phyloP scores from a whole-genome alignment of 2,888 invertebrate genomes.

The Nymphalis c-album region DNA sequence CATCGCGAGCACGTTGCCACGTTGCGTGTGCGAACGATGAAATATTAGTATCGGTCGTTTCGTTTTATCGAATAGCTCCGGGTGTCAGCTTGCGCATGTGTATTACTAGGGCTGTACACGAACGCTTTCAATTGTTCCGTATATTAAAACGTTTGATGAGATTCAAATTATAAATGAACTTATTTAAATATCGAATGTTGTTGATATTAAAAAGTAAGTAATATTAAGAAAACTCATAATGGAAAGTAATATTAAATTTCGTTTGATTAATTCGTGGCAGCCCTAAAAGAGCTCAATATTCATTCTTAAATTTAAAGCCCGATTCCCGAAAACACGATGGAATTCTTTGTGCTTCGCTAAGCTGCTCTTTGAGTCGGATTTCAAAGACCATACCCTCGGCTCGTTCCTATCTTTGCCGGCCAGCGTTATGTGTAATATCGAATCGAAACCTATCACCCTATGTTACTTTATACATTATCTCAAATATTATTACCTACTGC shows the following conservation, averaged over 20 bases:
- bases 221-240: too few species aligned
- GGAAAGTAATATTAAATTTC: constrained; percentile 10
- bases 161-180: too few species aligned
- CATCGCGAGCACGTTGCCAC: constrained; percentile 48
- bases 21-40: constrained; percentile 65
- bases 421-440: constrained; percentile 58
- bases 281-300: constrained; percentile 14
- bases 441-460: constrained; percentile 56
- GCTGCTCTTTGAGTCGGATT: constrained; percentile 56
- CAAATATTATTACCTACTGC: too few species aligned
- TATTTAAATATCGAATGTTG: too few species aligned
- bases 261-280: constrained; percentile 37
- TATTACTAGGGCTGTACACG: constrained; percentile 14
- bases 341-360: constrained; percentile 56
- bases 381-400: constrained; percentile 58
- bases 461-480: constrained; percentile 10
- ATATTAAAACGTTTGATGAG: not conserved
- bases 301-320: constrained; percentile 49
- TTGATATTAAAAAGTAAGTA: too few species aligned
- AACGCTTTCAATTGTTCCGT: not conserved
- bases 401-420: constrained; percentile 62
- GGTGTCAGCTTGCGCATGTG: constrained; percentile 47
- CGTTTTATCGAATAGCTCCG: constrained; percentile 51
- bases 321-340: constrained; percentile 39
- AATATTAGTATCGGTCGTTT: constrained; percentile 56